Evolutionary conservation across 1,140 invertebrate species (phyloP).

Genomic region (Aporrectodea caliginosa): DNA sequence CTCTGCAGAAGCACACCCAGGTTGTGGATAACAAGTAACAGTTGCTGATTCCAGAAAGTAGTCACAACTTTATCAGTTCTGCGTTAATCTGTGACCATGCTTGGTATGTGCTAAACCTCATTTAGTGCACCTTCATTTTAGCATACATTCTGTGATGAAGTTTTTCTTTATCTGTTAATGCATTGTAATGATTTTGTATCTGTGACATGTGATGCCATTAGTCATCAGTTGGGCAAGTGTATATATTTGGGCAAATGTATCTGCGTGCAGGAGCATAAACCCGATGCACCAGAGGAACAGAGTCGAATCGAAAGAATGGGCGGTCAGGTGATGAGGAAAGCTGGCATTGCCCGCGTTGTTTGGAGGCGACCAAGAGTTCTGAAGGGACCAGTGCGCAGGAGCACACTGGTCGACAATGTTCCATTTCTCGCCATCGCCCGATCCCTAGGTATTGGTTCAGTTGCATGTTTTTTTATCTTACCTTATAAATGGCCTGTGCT

Average conservation of each 20-base stretch:
- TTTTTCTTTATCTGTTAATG: not conserved
- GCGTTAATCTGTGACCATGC: too few species aligned
- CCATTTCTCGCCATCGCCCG: conserved; percentile 93
- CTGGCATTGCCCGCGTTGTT: conserved; percentile 89
- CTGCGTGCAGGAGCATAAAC: conserved; percentile 77
- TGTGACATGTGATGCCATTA: not conserved
- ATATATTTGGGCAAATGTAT: not conserved
- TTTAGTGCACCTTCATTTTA: not conserved
- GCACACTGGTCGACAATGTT: conserved; percentile 76
- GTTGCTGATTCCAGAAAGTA: too few species aligned
- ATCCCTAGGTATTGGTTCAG: conserved; percentile 66
- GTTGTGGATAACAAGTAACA: too few species aligned
- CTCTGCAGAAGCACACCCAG: too few species aligned
- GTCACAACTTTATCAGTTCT: too few species aligned
- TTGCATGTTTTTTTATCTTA: not conserved
- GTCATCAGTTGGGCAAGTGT: not conserved
- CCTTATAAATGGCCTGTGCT: too few species aligned
- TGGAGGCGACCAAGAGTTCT: conserved; percentile 83
- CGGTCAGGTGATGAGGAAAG: conserved; percentile 77
- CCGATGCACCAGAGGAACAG: conserved; percentile 81
- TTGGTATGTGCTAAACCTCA: not conserved
- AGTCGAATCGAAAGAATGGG: conserved; percentile 75
- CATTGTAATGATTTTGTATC: not conserved
- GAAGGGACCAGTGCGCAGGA: conserved; percentile 59
- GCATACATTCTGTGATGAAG: not conserved